These are phyloP conservation scores for Whitmania pigra DNA, from an alignment of 1,140 invertebrate species.

Conservation along the genomic window DNA sequence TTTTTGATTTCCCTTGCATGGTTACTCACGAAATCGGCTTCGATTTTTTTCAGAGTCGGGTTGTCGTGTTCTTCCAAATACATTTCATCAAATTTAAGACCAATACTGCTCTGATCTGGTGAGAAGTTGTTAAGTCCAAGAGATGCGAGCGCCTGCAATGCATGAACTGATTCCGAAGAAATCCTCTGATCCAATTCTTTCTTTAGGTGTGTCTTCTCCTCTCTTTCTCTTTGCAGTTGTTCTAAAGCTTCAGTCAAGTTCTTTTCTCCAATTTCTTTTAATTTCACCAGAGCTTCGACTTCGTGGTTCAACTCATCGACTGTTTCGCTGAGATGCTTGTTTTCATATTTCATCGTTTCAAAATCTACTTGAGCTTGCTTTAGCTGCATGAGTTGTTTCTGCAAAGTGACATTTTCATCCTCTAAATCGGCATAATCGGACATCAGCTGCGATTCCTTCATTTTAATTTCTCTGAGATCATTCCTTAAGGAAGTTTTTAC, in stretches of 20 bases:
- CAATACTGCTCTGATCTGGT: constrained; percentile 22
- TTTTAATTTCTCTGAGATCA: constrained; percentile 71
- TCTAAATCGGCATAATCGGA: constrained; percentile 89
- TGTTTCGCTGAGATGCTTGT: constrained; percentile 53
- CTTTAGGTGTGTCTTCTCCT: constrained; percentile 89
- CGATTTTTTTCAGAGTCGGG: constrained; percentile 59
- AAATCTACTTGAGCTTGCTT: constrained; percentile 80
- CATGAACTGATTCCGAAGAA: constrained; percentile 62
- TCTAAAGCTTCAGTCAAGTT: constrained; percentile 92
- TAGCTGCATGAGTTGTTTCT: constrained; percentile 74
- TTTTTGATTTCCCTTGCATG: constrained; percentile 23
- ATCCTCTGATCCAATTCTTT: constrained; percentile 88
- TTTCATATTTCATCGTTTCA: constrained; percentile 93
- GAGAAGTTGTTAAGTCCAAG: constrained; percentile 21
- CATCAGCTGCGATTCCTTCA: constrained; percentile 73
- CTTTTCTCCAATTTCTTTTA: constrained; percentile 83
- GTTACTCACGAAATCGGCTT: constrained; percentile 53
- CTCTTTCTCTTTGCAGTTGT: constrained; percentile 78
- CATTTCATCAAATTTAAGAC: constrained; percentile 26
- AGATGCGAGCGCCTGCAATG: constrained; percentile 45
- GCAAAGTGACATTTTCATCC: constrained; percentile 91
- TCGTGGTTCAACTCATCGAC: constrained; percentile 38
- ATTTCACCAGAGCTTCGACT: constrained; percentile 56
- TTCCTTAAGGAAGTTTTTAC: constrained; percentile 57
- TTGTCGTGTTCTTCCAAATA: constrained; percentile 53